Evolutionary conservation across 2,113 vertebrate species (phyloP), one percentile per base, ranked within the genome.

Genomic region (Osmerus mordax): DNA sequence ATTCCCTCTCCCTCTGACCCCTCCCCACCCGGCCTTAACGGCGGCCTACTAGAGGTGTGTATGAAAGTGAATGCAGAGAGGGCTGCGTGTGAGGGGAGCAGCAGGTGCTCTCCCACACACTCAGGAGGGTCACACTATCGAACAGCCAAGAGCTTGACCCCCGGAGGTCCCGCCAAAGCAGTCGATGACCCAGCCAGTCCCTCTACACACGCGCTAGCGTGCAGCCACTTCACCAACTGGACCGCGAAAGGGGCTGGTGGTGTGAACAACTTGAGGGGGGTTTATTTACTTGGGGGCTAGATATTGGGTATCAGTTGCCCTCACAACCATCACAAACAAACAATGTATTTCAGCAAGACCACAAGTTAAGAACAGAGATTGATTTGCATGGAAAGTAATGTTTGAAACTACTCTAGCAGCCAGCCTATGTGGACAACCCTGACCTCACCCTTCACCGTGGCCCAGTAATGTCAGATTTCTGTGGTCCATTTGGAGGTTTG

Each of bases 241-340:
- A 36, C 32, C 4, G 7, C 32, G 25, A 28, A 28, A 28, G 25
- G 25, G 25, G 25, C 25, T 28, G 25, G 2, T 7, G 32, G 41
- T 47, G 41, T 47, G 9, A 47, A 47, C 9, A 11, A 47, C 41
- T 47, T 47, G 41, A 47, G 41, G 41, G 41, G 9, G 41, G 41
- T 47, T 47, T 70, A 65, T 75, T 82, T 77, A 79, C 78, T 70
- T 80, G 36, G 63, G 41, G 53, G 58, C 4, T 36, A 12, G 62
- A 62, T 82, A 83, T 80, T 78, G 76, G 41, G 66, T 83, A 77
- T 83, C 83, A 59, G 72, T 83, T 75, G 67, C 78, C 25, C 19
- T 75, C 59, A 54, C 82, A 77, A 84, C 80, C 21, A 13, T 58
- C 56, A 69, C 70, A 78, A 86, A 87, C 77, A 84, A 83, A 78